These are phyloP conservation scores for Limnephilus auricula DNA, from an alignment of 2,888 invertebrate species.

Conservation along the genomic window DNA sequence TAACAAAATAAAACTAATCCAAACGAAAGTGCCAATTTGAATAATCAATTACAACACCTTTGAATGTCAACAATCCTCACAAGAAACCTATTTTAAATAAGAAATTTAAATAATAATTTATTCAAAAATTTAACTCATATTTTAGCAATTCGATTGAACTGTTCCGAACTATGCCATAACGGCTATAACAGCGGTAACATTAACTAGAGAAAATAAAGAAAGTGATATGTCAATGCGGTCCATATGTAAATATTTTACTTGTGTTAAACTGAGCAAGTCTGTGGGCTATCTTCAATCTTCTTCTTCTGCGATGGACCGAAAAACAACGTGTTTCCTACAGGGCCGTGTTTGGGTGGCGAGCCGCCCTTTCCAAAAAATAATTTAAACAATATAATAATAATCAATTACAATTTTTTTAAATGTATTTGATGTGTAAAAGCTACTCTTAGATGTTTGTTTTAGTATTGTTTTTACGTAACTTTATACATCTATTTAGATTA, in stretches of 20 bases:
- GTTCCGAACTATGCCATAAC: conserved; percentile 6
- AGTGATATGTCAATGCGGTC: conserved; percentile 30
- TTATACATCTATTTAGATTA: too few species aligned
- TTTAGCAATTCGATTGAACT: background rate
- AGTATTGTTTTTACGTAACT: too few species aligned
- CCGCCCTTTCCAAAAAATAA: too few species aligned
- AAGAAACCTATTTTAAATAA: background rate
- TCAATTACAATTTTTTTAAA: too few species aligned
- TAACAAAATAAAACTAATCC: background rate
- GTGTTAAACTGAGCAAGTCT: background rate
- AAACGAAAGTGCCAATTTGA: background rate
- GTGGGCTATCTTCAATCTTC: background rate
- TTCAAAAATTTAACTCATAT: background rate
- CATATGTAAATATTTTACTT: conserved; percentile 15
- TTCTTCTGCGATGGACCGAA: background rate
- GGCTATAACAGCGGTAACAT: conserved; percentile 18
- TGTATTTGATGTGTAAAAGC: too few species aligned
- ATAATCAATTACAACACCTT: background rate
- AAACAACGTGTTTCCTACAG: background rate
- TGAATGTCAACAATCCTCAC: background rate
- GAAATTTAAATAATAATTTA: background rate
- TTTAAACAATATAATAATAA: too few species aligned
- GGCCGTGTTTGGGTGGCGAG: too few species aligned
- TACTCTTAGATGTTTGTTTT: too few species aligned
- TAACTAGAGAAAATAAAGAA: conserved; percentile 27